Evolutionary conservation across 2,113 vertebrate genomes (phyloP).

Genomic region (Jacana jacana): DNA sequence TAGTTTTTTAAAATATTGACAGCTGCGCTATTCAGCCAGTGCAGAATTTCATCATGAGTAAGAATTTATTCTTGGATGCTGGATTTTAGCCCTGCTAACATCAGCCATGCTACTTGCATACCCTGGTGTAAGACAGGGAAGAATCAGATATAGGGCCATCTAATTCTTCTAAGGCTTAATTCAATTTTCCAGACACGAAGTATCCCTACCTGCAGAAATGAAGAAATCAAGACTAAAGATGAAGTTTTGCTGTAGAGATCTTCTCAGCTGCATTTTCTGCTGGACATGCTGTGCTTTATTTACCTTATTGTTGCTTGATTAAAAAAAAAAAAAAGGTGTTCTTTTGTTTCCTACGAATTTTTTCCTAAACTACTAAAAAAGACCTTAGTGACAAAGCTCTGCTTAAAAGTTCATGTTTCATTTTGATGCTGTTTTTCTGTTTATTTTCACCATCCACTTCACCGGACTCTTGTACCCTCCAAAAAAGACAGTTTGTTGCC

Average conservation of each 20-base stretch:
- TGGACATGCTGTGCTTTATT: not conserved
- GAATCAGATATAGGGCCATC: not conserved
- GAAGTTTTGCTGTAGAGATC: not conserved
- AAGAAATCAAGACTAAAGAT: not conserved
- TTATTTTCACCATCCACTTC: not conserved
- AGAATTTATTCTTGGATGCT: not conserved
- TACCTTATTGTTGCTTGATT: not conserved
- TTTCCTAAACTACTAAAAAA: not conserved
- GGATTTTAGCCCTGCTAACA: not conserved
- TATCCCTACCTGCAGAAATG: not conserved
- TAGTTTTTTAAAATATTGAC: constrained; percentile 17
- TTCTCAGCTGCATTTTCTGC: not conserved
- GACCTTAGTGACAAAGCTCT: not conserved
- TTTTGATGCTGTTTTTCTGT: not conserved
- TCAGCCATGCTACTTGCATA: not conserved
- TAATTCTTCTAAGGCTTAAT: not conserved
- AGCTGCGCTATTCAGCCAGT: not conserved
- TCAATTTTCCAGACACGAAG: not conserved
- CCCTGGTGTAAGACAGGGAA: not conserved
- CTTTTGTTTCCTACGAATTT: not conserved
- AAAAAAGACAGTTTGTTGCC: not conserved
- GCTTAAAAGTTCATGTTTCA: not conserved
- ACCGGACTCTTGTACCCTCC: not conserved
- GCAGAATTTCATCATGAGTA: not conserved
- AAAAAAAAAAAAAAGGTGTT: not conserved